A percentile compares a stretch with the other conserved stretches of the same genome.
phyloP scores from a whole-genome alignment of 2,888 invertebrate species.

The Diadegma fenestrale region DNA sequence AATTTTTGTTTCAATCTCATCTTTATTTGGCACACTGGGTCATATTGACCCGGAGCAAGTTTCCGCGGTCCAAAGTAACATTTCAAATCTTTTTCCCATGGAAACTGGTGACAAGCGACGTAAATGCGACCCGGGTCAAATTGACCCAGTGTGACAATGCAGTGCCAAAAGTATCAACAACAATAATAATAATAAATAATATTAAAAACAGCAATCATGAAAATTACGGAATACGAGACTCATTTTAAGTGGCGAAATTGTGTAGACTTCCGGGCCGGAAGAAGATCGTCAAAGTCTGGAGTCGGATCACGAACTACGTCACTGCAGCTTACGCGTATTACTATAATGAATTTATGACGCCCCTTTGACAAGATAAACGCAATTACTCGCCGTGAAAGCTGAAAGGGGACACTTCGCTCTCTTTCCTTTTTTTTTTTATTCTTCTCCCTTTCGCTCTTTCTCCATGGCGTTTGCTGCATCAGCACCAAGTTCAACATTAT shows the following conservation, averaged over 20 bases:
- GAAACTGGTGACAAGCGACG: no score
- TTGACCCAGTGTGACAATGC: no score
- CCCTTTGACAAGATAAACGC: constrained; percentile 78
- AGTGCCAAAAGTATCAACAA: no score
- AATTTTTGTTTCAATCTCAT: background rate
- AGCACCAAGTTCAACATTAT: constrained; percentile 7
- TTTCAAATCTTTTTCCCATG: no score
- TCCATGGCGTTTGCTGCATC: background rate
- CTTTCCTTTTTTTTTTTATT: background rate
- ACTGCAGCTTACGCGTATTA: constrained; percentile 33
- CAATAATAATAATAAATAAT: background rate
- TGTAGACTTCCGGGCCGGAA: constrained; percentile 30
- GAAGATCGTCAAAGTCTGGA: constrained; percentile 44
- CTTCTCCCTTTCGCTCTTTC: background rate
- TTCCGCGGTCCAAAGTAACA: no score
- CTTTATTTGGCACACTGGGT: no score
- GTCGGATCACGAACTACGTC: constrained; percentile 22
- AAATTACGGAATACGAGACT: background rate
- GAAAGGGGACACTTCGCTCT: constrained; percentile 57
- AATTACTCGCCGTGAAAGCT: constrained; percentile 77
- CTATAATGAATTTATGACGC: constrained; percentile 78
- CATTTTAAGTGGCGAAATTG: constrained; percentile 32
- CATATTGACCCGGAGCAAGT: no score
- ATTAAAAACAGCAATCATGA: background rate
- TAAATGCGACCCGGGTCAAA: no score